Conservation (phyloP, 2,888 invertebrate genomes). For the Dinocampus coccinellae region DNA sequence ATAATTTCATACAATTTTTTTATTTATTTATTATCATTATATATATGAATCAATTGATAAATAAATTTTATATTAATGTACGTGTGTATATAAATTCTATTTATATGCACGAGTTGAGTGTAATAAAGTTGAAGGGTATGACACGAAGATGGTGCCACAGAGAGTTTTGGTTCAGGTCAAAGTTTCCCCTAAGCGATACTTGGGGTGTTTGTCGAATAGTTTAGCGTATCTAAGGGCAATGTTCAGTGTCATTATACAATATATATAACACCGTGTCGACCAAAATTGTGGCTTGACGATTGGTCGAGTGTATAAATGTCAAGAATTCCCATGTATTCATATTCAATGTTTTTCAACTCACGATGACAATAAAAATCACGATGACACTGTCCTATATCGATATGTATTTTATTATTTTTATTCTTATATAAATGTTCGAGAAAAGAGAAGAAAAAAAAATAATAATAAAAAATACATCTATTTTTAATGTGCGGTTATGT, state of each 20-base stretch:
- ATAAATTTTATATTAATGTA: too few species aligned
- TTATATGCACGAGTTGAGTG: background rate
- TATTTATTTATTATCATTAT: too few species aligned
- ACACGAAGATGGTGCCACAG: background rate
- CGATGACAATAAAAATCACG: too few species aligned
- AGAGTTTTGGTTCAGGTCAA: constrained; percentile 43
- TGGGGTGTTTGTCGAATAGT: constrained; percentile 61
- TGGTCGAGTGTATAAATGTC: background rate
- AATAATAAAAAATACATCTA: background rate
- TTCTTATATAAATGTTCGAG: too few species aligned
- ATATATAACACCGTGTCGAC: background rate
- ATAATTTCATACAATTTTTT: too few species aligned
- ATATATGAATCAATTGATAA: too few species aligned
- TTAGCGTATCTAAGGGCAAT: constrained; percentile 51
- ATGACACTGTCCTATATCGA: too few species aligned
- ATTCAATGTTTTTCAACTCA: too few species aligned
- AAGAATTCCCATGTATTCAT: too few species aligned
- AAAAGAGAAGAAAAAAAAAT: background rate
- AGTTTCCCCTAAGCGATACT: constrained; percentile 55
- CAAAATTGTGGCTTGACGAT: background rate
- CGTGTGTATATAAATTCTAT: background rate
- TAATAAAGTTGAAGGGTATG: background rate
- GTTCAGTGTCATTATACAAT: background rate
- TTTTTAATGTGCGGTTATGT: background rate
- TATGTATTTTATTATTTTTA: too few species aligned